Conservation (phyloP, 2,888 invertebrate species). For the Pollenia amentaria region DNA sequence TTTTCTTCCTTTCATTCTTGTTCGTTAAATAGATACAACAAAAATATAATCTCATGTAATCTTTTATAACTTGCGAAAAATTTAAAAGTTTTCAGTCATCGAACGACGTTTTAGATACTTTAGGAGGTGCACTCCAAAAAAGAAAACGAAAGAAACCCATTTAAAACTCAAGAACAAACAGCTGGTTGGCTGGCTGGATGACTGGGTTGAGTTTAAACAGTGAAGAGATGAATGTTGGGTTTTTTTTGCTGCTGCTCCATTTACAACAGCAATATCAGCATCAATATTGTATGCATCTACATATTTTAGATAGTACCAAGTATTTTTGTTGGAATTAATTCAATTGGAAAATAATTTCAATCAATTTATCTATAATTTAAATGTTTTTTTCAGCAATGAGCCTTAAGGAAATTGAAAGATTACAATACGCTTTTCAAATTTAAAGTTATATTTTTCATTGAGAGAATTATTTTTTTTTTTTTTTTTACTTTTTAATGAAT, state of each 20-base stretch:
- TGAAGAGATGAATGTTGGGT: slow-evolving; percentile 32
- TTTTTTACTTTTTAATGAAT: neutral
- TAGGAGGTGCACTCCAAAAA: slow-evolving; percentile 34
- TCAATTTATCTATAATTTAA: slow-evolving; percentile 67
- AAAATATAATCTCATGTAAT: slow-evolving; percentile 66
- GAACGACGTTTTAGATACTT: slow-evolving; percentile 53
- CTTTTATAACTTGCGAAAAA: slow-evolving; percentile 64
- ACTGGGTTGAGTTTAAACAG: slow-evolving; percentile 20
- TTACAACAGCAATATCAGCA: slow-evolving; percentile 39
- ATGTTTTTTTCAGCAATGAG: slow-evolving; percentile 40
- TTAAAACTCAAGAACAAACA: slow-evolving; percentile 52
- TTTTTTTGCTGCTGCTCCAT: slow-evolving; percentile 32
- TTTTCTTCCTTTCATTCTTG: slow-evolving; percentile 50
- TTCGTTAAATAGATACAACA: slow-evolving; percentile 42
- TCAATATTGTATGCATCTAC: slow-evolving; percentile 19
- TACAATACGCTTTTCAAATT: slow-evolving; percentile 41
- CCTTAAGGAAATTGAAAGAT: slow-evolving; percentile 50
- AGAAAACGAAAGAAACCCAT: slow-evolving; percentile 17
- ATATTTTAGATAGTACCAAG: slow-evolving; percentile 35
- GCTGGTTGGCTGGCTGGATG: slow-evolving; percentile 54
- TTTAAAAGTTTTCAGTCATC: slow-evolving; percentile 62
- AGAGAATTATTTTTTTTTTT: slow-evolving; percentile 23
- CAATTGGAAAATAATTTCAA: slow-evolving; percentile 69
- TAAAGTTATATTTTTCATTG: slow-evolving; percentile 28
- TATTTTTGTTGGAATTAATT: slow-evolving; percentile 58